Percentiles rank a stretch among this genome's conserved stretches.
Evolutionary conservation across 1,140 invertebrate species (phyloP).

Genomic region (Lordiphosa stackelbergi): DNA sequence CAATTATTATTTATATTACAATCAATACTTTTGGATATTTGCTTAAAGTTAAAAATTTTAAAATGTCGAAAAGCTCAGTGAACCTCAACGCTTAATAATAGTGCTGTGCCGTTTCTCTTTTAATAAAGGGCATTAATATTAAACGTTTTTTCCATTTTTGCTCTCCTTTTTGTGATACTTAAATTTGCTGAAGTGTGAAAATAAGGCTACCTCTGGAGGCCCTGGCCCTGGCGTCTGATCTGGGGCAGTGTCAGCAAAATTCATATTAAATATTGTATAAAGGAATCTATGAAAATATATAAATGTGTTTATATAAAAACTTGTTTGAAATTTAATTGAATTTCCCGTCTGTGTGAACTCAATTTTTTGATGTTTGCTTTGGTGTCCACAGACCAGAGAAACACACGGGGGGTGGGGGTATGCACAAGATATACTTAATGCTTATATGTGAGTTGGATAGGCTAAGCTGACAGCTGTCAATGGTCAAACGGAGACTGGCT

Average conservation of each 20-base stretch:
- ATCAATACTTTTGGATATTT: too few relatives aligned
- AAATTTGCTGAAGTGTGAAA: conserved; percentile 43
- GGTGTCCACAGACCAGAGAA: not conserved
- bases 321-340: conserved; percentile 47
- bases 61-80: too few relatives aligned
- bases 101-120: too few relatives aligned
- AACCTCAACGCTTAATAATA: not conserved
- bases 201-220: conserved; percentile 13
- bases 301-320: conserved; percentile 34
- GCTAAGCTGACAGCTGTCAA: conserved; percentile 48
- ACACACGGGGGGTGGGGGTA: not conserved
- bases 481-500: conserved; percentile 2
- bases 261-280: conserved; percentile 32
- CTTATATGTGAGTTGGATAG: conserved; percentile 2
- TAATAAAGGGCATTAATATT: conserved; percentile 27
- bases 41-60: too few relatives aligned
- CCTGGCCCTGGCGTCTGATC: not conserved
- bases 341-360: conserved; percentile 15
- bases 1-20: too few relatives aligned
- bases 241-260: conserved; percentile 1
- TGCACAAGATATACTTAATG: conserved; percentile 24
- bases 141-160: conserved; percentile 2
- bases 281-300: conserved; percentile 27
- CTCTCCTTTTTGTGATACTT: conserved; percentile 13
- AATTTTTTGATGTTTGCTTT: conserved; percentile 30